These are phyloP conservation scores for Apostichopus parvimensis DNA, from an alignment of 35 echinoderm and acorn worm species.

Conservation along the genomic window DNA sequence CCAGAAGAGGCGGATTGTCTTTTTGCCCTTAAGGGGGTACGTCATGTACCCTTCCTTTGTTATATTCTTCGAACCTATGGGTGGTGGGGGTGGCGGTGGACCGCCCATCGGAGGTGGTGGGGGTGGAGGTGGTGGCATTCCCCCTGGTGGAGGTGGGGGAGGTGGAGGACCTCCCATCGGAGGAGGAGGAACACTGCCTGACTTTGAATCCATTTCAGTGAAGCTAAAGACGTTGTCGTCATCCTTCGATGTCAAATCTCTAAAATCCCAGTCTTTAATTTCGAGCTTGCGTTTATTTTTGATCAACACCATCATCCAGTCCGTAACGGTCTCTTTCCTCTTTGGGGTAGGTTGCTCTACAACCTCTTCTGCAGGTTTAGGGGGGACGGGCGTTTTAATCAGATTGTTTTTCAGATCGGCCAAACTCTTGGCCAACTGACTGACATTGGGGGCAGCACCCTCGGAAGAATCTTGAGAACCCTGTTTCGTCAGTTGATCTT, in stretches of 20 bases:
- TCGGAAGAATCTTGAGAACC: slow-evolving; percentile 37
- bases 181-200: slow-evolving; percentile 13
- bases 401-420: slow-evolving; percentile 56
- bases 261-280: slow-evolving; percentile 82
- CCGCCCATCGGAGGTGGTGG: slow-evolving; percentile 11
- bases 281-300: slow-evolving; percentile 79
- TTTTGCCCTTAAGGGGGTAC: slow-evolving; percentile 79
- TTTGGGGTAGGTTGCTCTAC: not conserved
- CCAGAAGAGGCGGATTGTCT: slow-evolving; percentile 93
- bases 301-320: slow-evolving; percentile 66
- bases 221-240: slow-evolving; percentile 82
- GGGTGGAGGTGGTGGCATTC: slow-evolving; percentile 69
- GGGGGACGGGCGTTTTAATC: not conserved
- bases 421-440: slow-evolving; percentile 63
- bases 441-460: slow-evolving; percentile 49
- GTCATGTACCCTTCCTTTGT: slow-evolving; percentile 53
- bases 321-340: slow-evolving; percentile 57
- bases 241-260: slow-evolving; percentile 65
- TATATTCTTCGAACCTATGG: not conserved
- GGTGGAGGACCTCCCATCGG: slow-evolving; percentile 56
- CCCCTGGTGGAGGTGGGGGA: not conserved
- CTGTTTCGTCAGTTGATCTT: slow-evolving; percentile 73
- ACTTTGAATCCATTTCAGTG: slow-evolving; percentile 34
- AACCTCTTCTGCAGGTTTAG: not conserved
- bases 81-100: slow-evolving; percentile 29